Evolutionary conservation across 1,140 invertebrate genomes (phyloP).

Genomic region (Drosophila pandora): DNA sequence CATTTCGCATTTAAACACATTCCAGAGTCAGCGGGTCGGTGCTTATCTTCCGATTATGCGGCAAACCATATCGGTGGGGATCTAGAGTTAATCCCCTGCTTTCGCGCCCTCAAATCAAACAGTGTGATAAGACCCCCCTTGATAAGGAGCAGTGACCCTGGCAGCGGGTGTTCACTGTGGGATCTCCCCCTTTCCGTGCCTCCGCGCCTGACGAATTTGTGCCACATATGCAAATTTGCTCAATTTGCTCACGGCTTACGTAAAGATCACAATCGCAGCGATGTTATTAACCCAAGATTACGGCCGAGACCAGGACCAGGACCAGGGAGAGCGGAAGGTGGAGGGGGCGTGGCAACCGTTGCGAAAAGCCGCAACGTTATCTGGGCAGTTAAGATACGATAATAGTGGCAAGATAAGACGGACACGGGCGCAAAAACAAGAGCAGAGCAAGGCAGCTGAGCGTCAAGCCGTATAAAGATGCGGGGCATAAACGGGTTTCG

Average conservation of each 20-base stretch:
- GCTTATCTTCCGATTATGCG: constrained; percentile 1
- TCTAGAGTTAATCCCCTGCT: constrained; percentile 7
- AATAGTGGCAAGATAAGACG: constrained; percentile 35
- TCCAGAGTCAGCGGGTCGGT: neutral
- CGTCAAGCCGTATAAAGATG: constrained; percentile 42
- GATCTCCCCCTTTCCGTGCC: neutral
- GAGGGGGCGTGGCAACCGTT: too few relatives aligned
- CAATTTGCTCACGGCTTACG: constrained; percentile 42
- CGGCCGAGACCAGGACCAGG: neutral
- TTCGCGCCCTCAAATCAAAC: constrained; percentile 32
- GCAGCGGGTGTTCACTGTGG: constrained; percentile 44
- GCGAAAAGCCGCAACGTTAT: constrained; percentile 65
- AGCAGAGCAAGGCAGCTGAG: constrained; percentile 11
- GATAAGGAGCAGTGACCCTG: constrained; percentile 42
- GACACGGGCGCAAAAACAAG: constrained; percentile 12
- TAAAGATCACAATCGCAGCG: constrained; percentile 44
- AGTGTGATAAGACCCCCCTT: constrained; percentile 10
- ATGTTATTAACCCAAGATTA: constrained; percentile 55
- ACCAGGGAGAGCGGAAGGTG: too few relatives aligned
- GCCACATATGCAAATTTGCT: constrained; percentile 66
- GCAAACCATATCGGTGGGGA: constrained; percentile 9
- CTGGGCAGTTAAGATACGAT: constrained; percentile 51
- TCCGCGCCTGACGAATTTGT: constrained; percentile 52
- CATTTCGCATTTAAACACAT: too few relatives aligned
- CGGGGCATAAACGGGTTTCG: constrained; percentile 30